phyloP scores from a whole-genome alignment of 2,113 vertebrate species.

The Tachysurus fulvidraco region DNA sequence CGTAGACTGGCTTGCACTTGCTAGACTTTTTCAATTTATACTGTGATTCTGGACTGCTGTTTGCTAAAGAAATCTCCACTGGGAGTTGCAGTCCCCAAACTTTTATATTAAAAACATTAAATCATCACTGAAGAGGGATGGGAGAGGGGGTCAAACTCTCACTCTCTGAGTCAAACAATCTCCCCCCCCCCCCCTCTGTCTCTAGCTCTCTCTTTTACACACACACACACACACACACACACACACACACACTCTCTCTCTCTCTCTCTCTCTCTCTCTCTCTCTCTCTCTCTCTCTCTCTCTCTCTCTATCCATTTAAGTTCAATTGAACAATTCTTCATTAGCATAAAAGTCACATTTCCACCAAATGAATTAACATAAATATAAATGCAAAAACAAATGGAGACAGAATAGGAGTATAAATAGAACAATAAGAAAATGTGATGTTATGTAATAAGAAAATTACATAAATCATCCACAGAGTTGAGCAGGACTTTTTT shows the following conservation, averaged over 20 bases:
- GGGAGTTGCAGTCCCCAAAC: slow-evolving; percentile 49
- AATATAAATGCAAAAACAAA: slow-evolving; percentile 14
- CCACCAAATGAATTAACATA: slow-evolving; percentile 29
- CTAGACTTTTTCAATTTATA: slow-evolving; percentile 37
- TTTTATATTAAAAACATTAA: slow-evolving; percentile 59
- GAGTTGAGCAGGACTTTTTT: not conserved
- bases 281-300: too few relatives aligned
- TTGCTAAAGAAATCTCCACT: slow-evolving; percentile 60
- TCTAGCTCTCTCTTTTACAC: slow-evolving; percentile 32
- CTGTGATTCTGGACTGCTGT: slow-evolving; percentile 56
- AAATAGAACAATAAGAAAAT: not conserved
- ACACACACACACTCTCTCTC: slow-evolving; percentile 41
- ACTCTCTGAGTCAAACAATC: slow-evolving; percentile 32
- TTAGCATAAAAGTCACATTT: slow-evolving; percentile 29
- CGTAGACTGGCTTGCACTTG: slow-evolving; percentile 24
- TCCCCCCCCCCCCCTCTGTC: slow-evolving; percentile 38
- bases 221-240: slow-evolving; percentile 29
- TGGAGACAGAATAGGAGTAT: not conserved
- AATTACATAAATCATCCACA: slow-evolving; percentile 9
- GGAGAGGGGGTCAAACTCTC: slow-evolving; percentile 60
- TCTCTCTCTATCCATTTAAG: slow-evolving; percentile 42
- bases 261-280: too few relatives aligned
- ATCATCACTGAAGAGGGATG: slow-evolving; percentile 45
- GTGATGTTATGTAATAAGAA: not conserved
- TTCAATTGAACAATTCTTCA: slow-evolving; percentile 20